Evolutionary conservation across 1,140 invertebrate genomes (phyloP).

Genomic region (Drosophila sturtevanti): DNA sequence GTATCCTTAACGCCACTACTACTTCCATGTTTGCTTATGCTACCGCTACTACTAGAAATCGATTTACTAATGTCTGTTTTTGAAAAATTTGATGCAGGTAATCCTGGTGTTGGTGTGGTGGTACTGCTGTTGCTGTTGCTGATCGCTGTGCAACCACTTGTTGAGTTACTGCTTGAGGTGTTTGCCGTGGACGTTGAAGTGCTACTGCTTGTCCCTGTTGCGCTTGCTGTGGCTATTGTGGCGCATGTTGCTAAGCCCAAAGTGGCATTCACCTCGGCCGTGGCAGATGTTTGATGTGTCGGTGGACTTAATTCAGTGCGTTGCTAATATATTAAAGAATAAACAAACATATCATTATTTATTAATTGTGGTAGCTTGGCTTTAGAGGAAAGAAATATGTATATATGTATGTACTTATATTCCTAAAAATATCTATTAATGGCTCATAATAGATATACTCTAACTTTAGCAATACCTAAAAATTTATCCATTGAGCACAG

Average conservation of each 20-base stretch:
- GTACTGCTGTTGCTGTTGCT: slow-evolving; percentile 18
- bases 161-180: slow-evolving; percentile 39
- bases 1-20: slow-evolving; percentile 9
- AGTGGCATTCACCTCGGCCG: slow-evolving; percentile 68
- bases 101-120: not conserved
- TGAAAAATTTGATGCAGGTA: not conserved
- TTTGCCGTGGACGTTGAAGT: slow-evolving; percentile 31
- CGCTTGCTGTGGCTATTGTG: slow-evolving; percentile 51
- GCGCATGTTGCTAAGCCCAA: slow-evolving; percentile 48
- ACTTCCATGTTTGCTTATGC: not conserved
- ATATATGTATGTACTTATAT: not conserved
- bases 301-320: slow-evolving; percentile 79
- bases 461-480: too few species aligned
- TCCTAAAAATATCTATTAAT: too few species aligned
- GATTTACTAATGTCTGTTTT: not conserved
- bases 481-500: too few species aligned
- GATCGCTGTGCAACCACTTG: slow-evolving; percentile 21
- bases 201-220: slow-evolving; percentile 34
- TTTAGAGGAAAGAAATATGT: not conserved
- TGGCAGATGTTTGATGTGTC: slow-evolving; percentile 73
- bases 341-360: not conserved
- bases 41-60: not conserved
- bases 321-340: slow-evolving; percentile 60
- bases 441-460: too few species aligned
- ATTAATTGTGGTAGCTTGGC: not conserved